Base-by-base conservation (phyloP, 2,888 invertebrate species). In the Spilarctia lutea region DNA sequence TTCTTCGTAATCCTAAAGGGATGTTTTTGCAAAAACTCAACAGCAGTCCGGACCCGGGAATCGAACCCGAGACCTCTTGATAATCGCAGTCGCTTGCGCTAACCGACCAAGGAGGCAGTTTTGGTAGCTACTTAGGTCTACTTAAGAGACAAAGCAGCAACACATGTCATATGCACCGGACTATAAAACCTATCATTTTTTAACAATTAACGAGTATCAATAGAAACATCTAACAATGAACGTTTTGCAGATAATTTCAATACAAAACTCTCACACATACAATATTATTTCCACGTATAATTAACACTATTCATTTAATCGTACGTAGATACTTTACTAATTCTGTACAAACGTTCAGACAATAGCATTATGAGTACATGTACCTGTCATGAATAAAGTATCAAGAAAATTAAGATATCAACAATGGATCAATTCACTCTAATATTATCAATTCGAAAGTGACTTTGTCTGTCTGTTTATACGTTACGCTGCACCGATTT, bases 191-290 rank as follows among this genome's bases (percentile, higher is more conserved):
- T 30, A 63, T 13, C 6, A 63, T 63, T 63, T 30, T 63, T 30
- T 63, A 10, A 27, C 30, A 63, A 16, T 60, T 30, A 27, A 63
- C 30, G 30, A 63, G 1, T 18, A 72, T 66, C n/a, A 71, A 74
- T 66, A 33, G 60, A 70, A 39, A 42, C 60, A 11, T 45, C 45
- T 18, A 71, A 82, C 75, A 82, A 82, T 79, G 63, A 75, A 13
- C n/a, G 42, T 75, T 80, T 82, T 79, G 70, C 30, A 65, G 71
- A n/a, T 72, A 63, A 82, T 82, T 77, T 72, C 65, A 81, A 81
- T 76, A 81, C 82, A 82, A 83, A 81, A 76, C 76, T 83, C 76
- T 82, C 76, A 72, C 68, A 56, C 39, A 42, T 16, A 33, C 13
- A 67, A 24, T 75, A 69, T 78, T 71, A 75, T 75, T 78, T 68